phyloP scores from a whole-genome alignment of 1,140 invertebrate species.

The Probaryconus sp. region DNA sequence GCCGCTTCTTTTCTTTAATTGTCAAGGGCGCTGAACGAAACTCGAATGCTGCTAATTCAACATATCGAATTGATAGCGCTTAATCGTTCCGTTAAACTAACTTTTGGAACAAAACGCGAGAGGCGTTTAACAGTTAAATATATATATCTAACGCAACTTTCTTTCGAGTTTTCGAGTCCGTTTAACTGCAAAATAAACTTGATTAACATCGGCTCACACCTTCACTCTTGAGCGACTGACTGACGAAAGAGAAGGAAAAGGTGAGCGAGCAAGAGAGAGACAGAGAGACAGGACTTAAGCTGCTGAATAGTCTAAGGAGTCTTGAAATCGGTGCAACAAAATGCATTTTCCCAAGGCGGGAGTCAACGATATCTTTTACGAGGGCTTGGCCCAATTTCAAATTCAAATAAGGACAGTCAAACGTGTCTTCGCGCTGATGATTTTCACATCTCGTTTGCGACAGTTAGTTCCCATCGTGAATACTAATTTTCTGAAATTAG shows the following conservation, averaged over 20 bases:
- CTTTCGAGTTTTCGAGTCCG: constrained; percentile 52
- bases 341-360: constrained; percentile 59
- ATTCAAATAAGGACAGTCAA: constrained; percentile 70
- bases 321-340: constrained; percentile 57
- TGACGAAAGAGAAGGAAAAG: constrained; percentile 16
- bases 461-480: constrained; percentile 55
- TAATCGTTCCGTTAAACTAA: constrained; percentile 35
- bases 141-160: constrained; percentile 43
- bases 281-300: no score
- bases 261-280: constrained; percentile 37
- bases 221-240: no score
- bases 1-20: no score
- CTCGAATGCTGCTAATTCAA: not conserved
- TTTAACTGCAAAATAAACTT: constrained; percentile 58
- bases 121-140: constrained; percentile 36
- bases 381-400: constrained; percentile 72
- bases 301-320: constrained; percentile 54
- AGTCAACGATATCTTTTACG: constrained; percentile 63
- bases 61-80: constrained; percentile 24
- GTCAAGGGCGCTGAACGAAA: no score
- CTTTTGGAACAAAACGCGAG: constrained; percentile 29
- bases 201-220: constrained; percentile 58
- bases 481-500: constrained; percentile 54
- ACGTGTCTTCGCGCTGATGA: constrained; percentile 54
- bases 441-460: constrained; percentile 65